Evolutionary conservation across 2,113 vertebrate species (phyloP).

Genomic region (Tychaedon coryphoeus): DNA sequence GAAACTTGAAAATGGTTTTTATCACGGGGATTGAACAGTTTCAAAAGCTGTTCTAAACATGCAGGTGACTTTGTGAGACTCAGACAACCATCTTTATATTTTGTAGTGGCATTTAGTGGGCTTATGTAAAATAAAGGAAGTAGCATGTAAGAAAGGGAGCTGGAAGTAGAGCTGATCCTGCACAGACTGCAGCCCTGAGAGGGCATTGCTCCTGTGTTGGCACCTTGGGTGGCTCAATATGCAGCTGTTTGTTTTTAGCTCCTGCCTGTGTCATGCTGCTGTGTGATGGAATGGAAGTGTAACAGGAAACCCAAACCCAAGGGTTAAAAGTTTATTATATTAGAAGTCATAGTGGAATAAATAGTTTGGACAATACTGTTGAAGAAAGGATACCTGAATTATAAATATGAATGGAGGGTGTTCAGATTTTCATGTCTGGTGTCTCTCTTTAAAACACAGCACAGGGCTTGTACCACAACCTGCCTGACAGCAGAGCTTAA

Average conservation of each 20-base stretch:
- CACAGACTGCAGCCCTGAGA: not conserved
- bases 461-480: not conserved
- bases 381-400: not conserved
- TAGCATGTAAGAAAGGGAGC: not conserved
- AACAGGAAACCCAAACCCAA: not conserved
- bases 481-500: not conserved
- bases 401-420: not conserved
- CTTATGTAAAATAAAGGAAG: not conserved
- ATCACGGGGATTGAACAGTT: fast-evolving
- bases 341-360: not conserved
- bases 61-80: not conserved
- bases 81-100: not conserved
- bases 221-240: not conserved
- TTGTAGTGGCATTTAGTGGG: not conserved
- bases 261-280: not conserved
- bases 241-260: not conserved
- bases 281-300: not conserved
- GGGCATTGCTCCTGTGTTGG: not conserved
- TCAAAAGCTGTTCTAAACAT: not conserved
- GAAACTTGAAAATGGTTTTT: not conserved
- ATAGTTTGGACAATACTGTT: not conserved
- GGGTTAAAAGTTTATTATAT: not conserved
- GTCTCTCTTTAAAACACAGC: not conserved
- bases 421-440: not conserved
- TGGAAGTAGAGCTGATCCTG: not conserved